A percentile compares a stretch with the other conserved stretches of the same genome.
phyloP scores from a whole-genome alignment of 2,888 invertebrate genomes.

The Diarsia mendica region DNA sequence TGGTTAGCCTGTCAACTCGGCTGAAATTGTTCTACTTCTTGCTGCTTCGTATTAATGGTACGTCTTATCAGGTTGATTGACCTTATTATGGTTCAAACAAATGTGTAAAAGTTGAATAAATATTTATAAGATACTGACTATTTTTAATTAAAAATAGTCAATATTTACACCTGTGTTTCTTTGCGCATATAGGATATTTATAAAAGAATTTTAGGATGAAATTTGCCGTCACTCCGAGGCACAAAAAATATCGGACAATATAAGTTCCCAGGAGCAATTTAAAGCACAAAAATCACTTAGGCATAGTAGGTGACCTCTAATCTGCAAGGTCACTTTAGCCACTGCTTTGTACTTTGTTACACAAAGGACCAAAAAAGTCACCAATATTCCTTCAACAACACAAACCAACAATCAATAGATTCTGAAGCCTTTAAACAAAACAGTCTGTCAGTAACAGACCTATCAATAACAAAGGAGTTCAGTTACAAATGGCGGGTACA shows the following conservation, averaged over 20 bases:
- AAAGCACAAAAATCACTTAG: neutral
- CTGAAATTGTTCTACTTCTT: neutral
- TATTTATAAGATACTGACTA: too few species aligned
- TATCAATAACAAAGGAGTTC: constrained; percentile 45
- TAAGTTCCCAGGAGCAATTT: too few species aligned
- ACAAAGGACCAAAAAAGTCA: neutral
- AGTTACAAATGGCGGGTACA: constrained; percentile 34
- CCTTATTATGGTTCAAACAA: too few species aligned
- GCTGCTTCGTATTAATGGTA: neutral
- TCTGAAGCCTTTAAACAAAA: constrained; percentile 12
- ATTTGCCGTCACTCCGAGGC: too few species aligned
- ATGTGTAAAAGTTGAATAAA: too few species aligned
- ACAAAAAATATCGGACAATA: too few species aligned
- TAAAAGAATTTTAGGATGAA: too few species aligned
- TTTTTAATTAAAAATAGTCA: too few species aligned
- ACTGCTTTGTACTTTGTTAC: neutral
- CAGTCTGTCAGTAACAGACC: constrained; percentile 24
- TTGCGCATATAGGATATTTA: too few species aligned
- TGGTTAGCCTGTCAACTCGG: neutral
- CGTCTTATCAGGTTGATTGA: neutral
- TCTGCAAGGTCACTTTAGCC: neutral
- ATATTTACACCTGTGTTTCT: too few species aligned
- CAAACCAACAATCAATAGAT: constrained; percentile 7
- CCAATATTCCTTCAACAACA: neutral
- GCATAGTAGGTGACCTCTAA: neutral